Evolutionary conservation across 2,113 vertebrate species (phyloP).

Genomic region (Zeus faber): DNA sequence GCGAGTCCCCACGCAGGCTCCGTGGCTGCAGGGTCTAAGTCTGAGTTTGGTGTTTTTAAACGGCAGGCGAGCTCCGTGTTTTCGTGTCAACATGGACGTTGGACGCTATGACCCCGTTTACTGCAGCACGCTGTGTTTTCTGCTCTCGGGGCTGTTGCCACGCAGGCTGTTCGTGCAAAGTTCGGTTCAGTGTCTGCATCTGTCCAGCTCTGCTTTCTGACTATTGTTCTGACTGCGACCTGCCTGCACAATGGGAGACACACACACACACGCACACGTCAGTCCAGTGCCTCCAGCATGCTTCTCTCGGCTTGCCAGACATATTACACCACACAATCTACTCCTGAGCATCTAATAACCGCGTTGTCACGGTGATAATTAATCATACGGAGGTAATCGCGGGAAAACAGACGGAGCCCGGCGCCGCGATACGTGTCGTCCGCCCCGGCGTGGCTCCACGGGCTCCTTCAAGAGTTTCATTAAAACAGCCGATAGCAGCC

Average conservation of each 20-base stretch:
- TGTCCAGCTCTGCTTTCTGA: constrained; percentile 22
- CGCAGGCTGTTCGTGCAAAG: constrained; percentile 31
- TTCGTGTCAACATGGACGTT: constrained; percentile 40
- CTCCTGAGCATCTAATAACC: constrained; percentile 33
- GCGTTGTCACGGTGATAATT: constrained; percentile 23
- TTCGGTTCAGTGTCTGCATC: constrained; percentile 20
- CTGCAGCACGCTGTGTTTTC: constrained; percentile 11
- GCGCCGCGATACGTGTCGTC: constrained; percentile 14
- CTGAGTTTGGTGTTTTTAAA: too few relatives aligned
- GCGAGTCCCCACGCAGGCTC: constrained; percentile 1
- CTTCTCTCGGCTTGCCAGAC: constrained; percentile 53
- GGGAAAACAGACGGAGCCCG: neutral
- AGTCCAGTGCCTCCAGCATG: constrained; percentile 45
- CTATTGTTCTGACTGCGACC: constrained; percentile 39
- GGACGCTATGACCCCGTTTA: constrained; percentile 33
- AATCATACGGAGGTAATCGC: constrained; percentile 19
- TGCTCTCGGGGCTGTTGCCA: neutral
- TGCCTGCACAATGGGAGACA: constrained; percentile 37
- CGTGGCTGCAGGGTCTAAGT: neutral
- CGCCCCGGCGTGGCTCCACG: constrained; percentile 9
- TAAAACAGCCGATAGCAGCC: neutral
- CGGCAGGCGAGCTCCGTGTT: too few relatives aligned
- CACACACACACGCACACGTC: constrained; percentile 17
- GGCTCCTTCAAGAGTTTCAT: constrained; percentile 10
- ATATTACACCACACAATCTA: constrained; percentile 40